phyloP scores from a whole-genome alignment of 2,888 invertebrate species.

The Zaprionus lineosus region DNA sequence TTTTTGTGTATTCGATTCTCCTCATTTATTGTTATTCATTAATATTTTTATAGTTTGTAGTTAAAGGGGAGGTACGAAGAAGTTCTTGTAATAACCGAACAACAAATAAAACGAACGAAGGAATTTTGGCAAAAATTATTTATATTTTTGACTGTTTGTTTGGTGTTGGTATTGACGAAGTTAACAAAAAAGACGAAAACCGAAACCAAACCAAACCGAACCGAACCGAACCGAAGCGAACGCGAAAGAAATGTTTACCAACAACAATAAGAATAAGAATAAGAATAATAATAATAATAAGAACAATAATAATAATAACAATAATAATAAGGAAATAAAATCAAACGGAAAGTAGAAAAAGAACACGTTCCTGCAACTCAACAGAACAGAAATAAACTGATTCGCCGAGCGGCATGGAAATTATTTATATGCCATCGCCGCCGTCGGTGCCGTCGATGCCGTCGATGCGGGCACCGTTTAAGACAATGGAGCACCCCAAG shows the following conservation, averaged over 20 bases:
- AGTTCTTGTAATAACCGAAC: conserved; percentile 51
- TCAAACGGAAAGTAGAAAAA: conserved; percentile 82
- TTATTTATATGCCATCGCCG: conserved; percentile 67
- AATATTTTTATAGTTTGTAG: not conserved
- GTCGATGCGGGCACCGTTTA: conserved; percentile 14
- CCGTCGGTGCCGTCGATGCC: conserved; percentile 18
- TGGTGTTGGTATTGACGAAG: conserved; percentile 28
- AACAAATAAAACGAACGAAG: conserved; percentile 39
- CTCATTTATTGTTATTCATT: not conserved
- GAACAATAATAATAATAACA: conserved; percentile 72
- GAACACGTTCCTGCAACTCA: conserved; percentile 82
- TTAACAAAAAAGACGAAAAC: conserved; percentile 48
- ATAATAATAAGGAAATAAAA: conserved; percentile 82
- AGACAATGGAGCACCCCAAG: conserved; percentile 19
- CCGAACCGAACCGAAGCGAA: conserved; percentile 59
- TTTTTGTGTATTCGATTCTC: conserved; percentile 9
- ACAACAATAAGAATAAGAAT: conserved; percentile 77
- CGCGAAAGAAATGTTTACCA: conserved; percentile 56
- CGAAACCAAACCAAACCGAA: conserved; percentile 59
- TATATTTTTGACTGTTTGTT: conserved; percentile 30
- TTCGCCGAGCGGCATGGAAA: conserved; percentile 64
- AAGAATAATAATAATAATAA: conserved; percentile 79
- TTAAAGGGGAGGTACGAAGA: conserved; percentile 1
- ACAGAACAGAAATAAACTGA: conserved; percentile 83
- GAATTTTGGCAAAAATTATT: conserved; percentile 33